Evolutionary conservation across 1,140 invertebrate species (phyloP).

Genomic region (Zaprionus lachaisei): DNA sequence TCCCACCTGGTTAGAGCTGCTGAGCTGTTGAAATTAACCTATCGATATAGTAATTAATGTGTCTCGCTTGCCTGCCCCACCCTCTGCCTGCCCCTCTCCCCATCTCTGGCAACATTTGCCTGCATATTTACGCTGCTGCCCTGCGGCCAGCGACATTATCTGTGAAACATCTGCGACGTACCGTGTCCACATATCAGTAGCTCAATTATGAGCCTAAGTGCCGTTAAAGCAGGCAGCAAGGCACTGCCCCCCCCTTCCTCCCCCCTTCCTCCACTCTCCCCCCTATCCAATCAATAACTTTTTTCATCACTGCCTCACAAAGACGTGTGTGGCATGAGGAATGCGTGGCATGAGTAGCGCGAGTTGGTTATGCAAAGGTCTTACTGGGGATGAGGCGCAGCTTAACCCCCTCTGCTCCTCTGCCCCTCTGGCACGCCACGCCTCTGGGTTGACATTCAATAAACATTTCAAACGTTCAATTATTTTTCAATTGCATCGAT

Average conservation of each 20-base stretch:
- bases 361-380: conserved; percentile 44
- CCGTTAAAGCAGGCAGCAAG: conserved; percentile 29
- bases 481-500: conserved; percentile 58
- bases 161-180: conserved; percentile 23
- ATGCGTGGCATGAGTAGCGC: neutral
- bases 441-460: conserved; percentile 41
- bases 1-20: neutral
- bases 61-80: neutral
- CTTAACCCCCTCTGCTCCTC: conserved; percentile 22
- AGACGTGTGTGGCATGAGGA: conserved; percentile 48
- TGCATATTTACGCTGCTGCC: neutral
- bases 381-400: conserved; percentile 5
- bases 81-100: neutral
- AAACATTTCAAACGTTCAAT: conserved; percentile 56
- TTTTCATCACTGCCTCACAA: conserved; percentile 19
- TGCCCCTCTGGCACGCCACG: neutral
- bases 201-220: conserved; percentile 45
- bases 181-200: conserved; percentile 28
- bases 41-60: neutral
- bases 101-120: neutral
- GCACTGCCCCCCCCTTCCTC: neutral
- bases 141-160: conserved; percentile 9
- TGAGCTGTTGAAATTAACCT: neutral
- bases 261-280: neutral
- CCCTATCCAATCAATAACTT: conserved; percentile 48